Evolutionary conservation across 37 sponge, comb jelly and placozoan genomes (phyloP).

Genomic region (Spongia lamella): DNA sequence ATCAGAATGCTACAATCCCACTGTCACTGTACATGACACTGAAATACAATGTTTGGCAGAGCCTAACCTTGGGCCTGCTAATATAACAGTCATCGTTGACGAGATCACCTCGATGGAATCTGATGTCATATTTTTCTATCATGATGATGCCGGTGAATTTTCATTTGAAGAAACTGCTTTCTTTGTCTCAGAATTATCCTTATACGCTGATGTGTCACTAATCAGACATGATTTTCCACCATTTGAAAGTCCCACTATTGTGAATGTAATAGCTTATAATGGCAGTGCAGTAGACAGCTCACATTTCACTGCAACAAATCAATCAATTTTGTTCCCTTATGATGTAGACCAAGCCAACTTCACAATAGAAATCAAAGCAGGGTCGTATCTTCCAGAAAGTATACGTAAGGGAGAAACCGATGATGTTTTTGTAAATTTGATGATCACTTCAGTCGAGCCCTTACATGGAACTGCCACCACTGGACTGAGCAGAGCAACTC

Average conservation of each 20-base stretch:
- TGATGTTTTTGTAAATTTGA: slow-evolving; percentile 67
- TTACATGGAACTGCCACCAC: slow-evolving; percentile 59
- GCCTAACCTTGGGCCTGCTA: slow-evolving; percentile 78
- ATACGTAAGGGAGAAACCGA: slow-evolving; percentile 75
- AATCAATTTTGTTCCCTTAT: slow-evolving; percentile 49
- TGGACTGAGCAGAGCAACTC: slow-evolving; percentile 18
- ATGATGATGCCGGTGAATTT: slow-evolving; percentile 80
- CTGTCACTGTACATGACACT: slow-evolving; percentile 58
- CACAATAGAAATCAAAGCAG: slow-evolving; percentile 62
- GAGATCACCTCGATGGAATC: slow-evolving; percentile 28
- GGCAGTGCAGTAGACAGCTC: slow-evolving; percentile 57
- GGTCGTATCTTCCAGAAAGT: slow-evolving; percentile 31
- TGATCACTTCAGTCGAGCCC: slow-evolving; percentile 51
- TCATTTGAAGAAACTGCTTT: slow-evolving; percentile 62
- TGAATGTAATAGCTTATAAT: slow-evolving; percentile 66
- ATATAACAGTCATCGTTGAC: slow-evolving; percentile 70
- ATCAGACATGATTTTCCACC: slow-evolving; percentile 56
- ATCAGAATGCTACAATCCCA: slow-evolving; percentile 52
- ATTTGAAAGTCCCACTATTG: slow-evolving; percentile 72
- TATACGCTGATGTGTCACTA: slow-evolving; percentile 71
- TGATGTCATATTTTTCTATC: slow-evolving; percentile 60
- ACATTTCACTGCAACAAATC: slow-evolving; percentile 65
- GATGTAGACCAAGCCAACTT: slow-evolving; percentile 33
- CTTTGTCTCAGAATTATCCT: slow-evolving; percentile 70
- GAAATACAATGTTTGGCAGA: slow-evolving; percentile 49